Conservation (phyloP, 2,113 vertebrate species). For the Prunella himalayana region DNA sequence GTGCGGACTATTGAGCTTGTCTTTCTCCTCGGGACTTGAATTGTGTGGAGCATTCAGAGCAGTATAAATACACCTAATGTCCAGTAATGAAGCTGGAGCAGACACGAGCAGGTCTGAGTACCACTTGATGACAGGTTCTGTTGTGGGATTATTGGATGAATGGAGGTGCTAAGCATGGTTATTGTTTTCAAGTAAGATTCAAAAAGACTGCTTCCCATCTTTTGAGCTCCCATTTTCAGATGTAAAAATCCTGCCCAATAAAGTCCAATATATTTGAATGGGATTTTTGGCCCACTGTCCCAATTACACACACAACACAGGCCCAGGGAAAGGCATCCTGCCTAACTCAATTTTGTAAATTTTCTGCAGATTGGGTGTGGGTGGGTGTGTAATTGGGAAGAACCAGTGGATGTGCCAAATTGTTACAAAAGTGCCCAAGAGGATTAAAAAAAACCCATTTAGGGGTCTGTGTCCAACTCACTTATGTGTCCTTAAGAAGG, state of each 20-base stretch:
- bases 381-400: background rate
- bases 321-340: background rate
- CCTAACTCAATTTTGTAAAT: background rate
- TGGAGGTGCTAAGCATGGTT: conserved; percentile 3
- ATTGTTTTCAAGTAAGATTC: background rate
- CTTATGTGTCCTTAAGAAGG: background rate
- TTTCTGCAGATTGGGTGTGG: background rate
- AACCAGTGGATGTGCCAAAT: background rate
- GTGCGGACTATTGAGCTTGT: conserved; percentile 9
- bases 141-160: conserved; percentile 77
- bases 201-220: background rate
- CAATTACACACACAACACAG: background rate
- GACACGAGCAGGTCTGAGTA: conserved; percentile 62
- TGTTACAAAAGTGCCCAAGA: background rate
- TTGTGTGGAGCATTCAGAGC: conserved; percentile 74
- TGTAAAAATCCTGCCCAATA: background rate
- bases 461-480: background rate
- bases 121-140: conserved; percentile 81
- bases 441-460: background rate
- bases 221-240: background rate
- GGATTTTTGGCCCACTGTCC: background rate
- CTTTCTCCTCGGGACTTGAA: conserved; percentile 34
- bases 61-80: conserved; percentile 75
- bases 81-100: conserved; percentile 63
- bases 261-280: background rate